These are phyloP conservation scores for Cercocebus atys DNA, from an alignment of 2,113 vertebrate species.

Conservation along the genomic window DNA sequence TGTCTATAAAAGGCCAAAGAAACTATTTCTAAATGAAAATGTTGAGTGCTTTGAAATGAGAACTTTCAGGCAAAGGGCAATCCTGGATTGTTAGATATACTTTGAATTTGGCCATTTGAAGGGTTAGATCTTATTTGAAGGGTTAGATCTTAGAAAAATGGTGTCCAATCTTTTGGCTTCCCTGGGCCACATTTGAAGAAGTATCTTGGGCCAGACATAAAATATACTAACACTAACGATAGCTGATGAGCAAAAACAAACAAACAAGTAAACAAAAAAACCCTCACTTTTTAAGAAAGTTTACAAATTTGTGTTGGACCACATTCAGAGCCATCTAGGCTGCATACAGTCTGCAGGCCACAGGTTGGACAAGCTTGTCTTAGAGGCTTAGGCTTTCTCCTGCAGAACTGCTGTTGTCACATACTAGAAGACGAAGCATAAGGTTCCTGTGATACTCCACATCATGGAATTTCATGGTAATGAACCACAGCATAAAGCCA, in stretches of 20 bases:
- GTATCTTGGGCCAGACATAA: too few species aligned
- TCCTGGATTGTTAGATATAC: background rate
- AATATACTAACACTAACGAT: too few species aligned
- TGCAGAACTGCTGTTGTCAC: background rate
- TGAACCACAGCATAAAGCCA: slow-evolving; percentile 14
- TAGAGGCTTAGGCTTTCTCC: background rate
- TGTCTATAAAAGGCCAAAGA: background rate
- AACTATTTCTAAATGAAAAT: slow-evolving; percentile 12
- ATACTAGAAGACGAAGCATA: background rate
- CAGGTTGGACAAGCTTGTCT: background rate
- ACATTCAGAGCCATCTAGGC: too few species aligned
- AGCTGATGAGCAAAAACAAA: too few species aligned
- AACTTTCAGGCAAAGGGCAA: background rate
- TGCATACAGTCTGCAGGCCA: too few species aligned
- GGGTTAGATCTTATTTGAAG: background rate
- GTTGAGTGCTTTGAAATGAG: slow-evolving; percentile 1
- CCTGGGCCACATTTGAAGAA: too few species aligned
- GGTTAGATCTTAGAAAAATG: too few species aligned
- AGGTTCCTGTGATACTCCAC: background rate
- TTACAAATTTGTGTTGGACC: background rate
- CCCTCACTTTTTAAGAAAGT: too few species aligned
- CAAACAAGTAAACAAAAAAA: too few species aligned
- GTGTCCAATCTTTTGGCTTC: too few species aligned
- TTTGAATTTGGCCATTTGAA: background rate
- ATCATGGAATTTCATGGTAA: background rate